A percentile compares a stretch with the other conserved stretches of the same genome.
Evolutionary conservation across 2,113 vertebrate species (phyloP).

Genomic region (Ciconia maguari): DNA sequence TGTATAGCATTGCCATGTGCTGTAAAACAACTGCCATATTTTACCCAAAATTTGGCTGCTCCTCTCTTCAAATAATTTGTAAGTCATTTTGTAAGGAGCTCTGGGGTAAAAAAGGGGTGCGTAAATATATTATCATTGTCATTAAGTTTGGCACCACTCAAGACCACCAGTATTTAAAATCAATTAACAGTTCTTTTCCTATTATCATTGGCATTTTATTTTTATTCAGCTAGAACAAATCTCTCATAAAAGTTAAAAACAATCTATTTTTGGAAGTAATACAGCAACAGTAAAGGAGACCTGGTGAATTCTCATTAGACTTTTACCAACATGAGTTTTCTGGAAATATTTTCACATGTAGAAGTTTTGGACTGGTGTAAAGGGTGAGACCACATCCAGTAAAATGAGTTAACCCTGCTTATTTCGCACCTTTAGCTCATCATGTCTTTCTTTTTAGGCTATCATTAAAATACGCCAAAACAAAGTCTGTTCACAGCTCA

Average conservation of each 20-base stretch:
- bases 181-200: constrained; percentile 51
- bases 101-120: not conserved
- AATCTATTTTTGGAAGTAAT: constrained; percentile 46
- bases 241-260: constrained; percentile 30
- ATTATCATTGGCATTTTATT: constrained; percentile 42
- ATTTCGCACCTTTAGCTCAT: not conserved
- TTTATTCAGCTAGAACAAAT: not conserved
- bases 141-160: constrained; percentile 13
- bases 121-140: constrained; percentile 18
- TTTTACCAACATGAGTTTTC: constrained; percentile 7
- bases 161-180: constrained; percentile 52
- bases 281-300: not conserved
- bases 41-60: constrained; percentile 11
- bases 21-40: not conserved
- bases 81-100: not conserved
- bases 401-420: not conserved
- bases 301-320: not conserved
- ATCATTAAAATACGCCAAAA: not conserved
- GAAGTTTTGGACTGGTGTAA: not conserved
- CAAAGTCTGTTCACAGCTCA: not conserved
- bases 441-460: not conserved
- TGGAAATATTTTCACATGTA: not conserved
- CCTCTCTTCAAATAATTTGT: not conserved
- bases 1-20: not conserved
- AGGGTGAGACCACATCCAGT: not conserved